Base-by-base conservation (phyloP, 1,140 invertebrate species). In the Atta cephalotes region DNA sequence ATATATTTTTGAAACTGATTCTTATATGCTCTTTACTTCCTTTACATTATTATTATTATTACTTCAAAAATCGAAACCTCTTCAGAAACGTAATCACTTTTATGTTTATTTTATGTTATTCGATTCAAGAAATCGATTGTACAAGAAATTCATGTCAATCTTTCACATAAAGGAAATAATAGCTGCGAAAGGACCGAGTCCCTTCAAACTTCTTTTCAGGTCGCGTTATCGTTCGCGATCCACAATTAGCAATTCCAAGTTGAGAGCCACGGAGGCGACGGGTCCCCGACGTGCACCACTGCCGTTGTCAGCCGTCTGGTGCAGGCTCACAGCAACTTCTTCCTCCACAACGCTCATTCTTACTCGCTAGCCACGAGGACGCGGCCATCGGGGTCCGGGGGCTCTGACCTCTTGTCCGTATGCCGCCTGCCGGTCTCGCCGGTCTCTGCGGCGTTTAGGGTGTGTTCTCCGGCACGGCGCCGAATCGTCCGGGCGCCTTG, bases 351-450 rank as follows among this genome's bases (percentile, higher is more conserved):
- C 63, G 25, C 60, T 60, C 90, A 77, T 49, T 35, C 60, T 63
- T 25, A 51, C 45, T 71, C 70, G 51, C 60, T 53, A 53, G 68
- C 39, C 56, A 70, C 90, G 91, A 92, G 91, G 89, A 93, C 91
- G 82, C 86, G 79, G 86, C 53, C 71, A 78, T 88, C 74, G 53
- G 25, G 28, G 68, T 82, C 56, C 39, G 91, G 86, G 93, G 92
- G 88, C 93, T 93, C 91, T 93, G 92, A 93, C 93, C 93, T 89
- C 80, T 88, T 72, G 85, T 85, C 81, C 85, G 35, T 58, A 45
- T 70, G 85, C 90, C 86, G 86, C 87, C 70, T 62, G 70, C 70
- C 53, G 51, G 51, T 72, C 66, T 72, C 35, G 56, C 21, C 79
- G 39, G 18, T 92, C 91, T 92, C 85, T 85, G 90, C 66, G 66